Evolutionary conservation across 2,888 invertebrate genomes (phyloP).

Genomic region (Ectobius pallidus): DNA sequence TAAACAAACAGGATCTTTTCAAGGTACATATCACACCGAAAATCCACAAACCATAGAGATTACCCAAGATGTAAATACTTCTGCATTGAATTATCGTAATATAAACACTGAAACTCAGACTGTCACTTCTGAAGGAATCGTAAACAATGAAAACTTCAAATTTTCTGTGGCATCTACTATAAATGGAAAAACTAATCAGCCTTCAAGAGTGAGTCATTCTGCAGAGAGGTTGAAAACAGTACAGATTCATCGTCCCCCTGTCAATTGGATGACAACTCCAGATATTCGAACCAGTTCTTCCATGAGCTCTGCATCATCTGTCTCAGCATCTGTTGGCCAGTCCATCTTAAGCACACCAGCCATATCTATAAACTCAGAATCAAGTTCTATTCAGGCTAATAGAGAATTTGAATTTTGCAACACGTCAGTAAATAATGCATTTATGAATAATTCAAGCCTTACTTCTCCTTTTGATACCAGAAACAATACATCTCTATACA

Average conservation of each 20-base stretch:
- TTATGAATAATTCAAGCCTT: not conserved
- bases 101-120: conserved; percentile 4
- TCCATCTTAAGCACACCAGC: not conserved
- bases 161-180: not conserved
- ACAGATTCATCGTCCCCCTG: conserved; percentile 53
- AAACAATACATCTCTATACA: conserved; percentile 8
- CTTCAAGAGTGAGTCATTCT: conserved; percentile 1
- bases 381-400: conserved; percentile 14
- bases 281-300: conserved; percentile 50
- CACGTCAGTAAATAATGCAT: conserved; percentile 17
- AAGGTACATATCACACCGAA: not conserved
- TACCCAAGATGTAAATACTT: not conserved
- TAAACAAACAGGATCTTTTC: not conserved
- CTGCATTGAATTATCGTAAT: not conserved
- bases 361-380: not conserved
- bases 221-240: conserved; percentile 1
- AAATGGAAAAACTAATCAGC: not conserved
- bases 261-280: conserved; percentile 69
- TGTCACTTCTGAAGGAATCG: not conserved
- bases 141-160: conserved; percentile 20
- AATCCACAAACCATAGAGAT: not conserved
- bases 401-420: conserved; percentile 15
- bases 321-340: not conserved
- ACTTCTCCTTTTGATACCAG: conserved; percentile 21
- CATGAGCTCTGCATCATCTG: not conserved